A percentile compares a stretch with the other conserved stretches of the same genome.
Evolutionary conservation across 2,888 invertebrate species (phyloP).

Genomic region (Lordiphosa fenestrarum): DNA sequence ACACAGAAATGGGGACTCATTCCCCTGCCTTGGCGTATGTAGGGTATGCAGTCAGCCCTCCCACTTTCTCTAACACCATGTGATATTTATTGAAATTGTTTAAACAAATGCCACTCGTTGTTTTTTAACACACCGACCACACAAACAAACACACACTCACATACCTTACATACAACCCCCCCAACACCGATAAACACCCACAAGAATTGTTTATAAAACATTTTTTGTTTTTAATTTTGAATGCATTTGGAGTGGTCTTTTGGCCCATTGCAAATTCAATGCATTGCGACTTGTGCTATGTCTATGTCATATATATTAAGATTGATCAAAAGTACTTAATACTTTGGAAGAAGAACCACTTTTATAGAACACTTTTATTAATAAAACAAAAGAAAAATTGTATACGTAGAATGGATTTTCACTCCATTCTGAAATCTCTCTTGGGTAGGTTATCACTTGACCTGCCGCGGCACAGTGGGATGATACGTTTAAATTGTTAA

Average conservation of each 20-base stretch:
- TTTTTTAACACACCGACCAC: conserved; percentile 31
- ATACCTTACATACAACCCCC: not conserved
- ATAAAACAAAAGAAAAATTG: too few species aligned
- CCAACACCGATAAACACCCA: conserved; percentile 56
- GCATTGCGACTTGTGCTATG: conserved; percentile 50
- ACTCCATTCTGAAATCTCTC: not conserved
- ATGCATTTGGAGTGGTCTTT: conserved; percentile 33
- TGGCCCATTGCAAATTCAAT: conserved; percentile 15
- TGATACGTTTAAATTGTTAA: too few species aligned
- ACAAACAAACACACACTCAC: conserved; percentile 15
- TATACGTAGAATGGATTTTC: not conserved
- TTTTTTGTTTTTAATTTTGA: conserved; percentile 23
- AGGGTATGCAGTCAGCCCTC: conserved; percentile 38
- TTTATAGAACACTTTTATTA: conserved; percentile 30
- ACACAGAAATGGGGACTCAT: conserved; percentile 79
- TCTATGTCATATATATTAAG: conserved; percentile 69
- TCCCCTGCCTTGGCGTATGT: conserved; percentile 78
- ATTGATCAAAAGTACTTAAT: conserved; percentile 40
- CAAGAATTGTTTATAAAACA: conserved; percentile 62
- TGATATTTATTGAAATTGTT: conserved; percentile 72
- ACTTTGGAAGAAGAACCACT: conserved; percentile 26
- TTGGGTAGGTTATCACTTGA: conserved; percentile 41
- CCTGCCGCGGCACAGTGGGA: too few species aligned
- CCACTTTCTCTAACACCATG: conserved; percentile 50
- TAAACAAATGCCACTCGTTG: conserved; percentile 33